Evolutionary conservation across 1,140 invertebrate species (phyloP), one percentile per base, ranked within the genome.

Genomic region (Cyrtorhinus lividipennis): DNA sequence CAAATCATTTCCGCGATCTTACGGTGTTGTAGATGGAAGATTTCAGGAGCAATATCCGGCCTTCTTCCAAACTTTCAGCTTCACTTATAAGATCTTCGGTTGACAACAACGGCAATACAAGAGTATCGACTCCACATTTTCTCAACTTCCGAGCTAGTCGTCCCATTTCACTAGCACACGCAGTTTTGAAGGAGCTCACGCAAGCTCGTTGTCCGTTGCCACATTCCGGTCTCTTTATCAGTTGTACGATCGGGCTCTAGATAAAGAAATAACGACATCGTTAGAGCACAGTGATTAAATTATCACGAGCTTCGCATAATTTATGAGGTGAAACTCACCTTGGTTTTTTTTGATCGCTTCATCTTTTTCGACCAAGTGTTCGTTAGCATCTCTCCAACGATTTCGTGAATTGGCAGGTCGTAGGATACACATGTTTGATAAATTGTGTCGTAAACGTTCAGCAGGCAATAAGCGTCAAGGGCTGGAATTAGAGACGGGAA

Each of bases 371-470:
- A n/a, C 26, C 38, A 23, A 62, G 26, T 13, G 30, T 46, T 66
- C 23, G 45, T 58, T 23, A 65, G 63, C 8, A 83, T 64, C 70
- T 79, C 75, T 67, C 75, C 73, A 65, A 79, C 81, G 45, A 81
- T 75, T 64, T 84, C 79, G 12, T 80, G 72, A 71, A 85, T 83
- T 18, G 80, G 77, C 60, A 84, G 80, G 8, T 72, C 67, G 64
- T 76, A 73, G 59, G 74, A 66, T 57, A 72, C 61, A 71, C 79
- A 82, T 65, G 76, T 72, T 44, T 68, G 56, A 63, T 71, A 73
- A 3, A 86, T 64, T 1, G 77, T 72, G 25, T 84, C 75, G 75
- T 87, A 90, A 44, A 90, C 74, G 74, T 90, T 80, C 62, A 92
- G 68, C 13, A 92, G 74, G 67, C 88, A 88, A 48, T 64, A 68